A percentile compares a stretch with the other conserved stretches of the same genome.
These are phyloP conservation scores for Drosophila lutescens DNA, from an alignment of 2,888 invertebrate genomes.

Conservation along the genomic window DNA sequence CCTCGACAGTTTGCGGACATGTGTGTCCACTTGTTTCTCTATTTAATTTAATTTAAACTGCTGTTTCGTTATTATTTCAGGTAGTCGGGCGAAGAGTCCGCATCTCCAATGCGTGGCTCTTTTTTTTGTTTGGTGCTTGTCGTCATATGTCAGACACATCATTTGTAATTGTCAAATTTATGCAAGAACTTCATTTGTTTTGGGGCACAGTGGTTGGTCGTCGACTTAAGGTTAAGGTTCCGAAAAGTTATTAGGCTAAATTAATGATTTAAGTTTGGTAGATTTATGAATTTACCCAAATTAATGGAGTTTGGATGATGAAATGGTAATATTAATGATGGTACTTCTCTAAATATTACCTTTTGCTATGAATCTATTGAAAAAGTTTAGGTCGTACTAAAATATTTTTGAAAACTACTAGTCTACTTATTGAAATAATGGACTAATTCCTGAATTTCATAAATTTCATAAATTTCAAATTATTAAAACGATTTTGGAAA, in stretches of 20 bases:
- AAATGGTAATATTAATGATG: not conserved
- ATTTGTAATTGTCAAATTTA: conserved; percentile 69
- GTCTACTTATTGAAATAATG: no score
- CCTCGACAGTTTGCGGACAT: conserved; percentile 21
- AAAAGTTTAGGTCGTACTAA: no score
- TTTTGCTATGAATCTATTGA: not conserved
- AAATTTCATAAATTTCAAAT: no score
- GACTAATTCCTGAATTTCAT: no score
- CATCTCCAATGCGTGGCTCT: conserved; percentile 24
- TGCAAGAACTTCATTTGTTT: conserved; percentile 55
- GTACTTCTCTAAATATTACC: not conserved
- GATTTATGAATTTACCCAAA: not conserved
- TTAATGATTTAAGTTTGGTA: conserved; percentile 8
- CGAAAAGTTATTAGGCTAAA: conserved; percentile 10
- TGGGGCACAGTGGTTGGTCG: conserved; percentile 33
- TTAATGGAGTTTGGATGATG: conserved; percentile 2
- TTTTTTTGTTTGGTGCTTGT: conserved; percentile 21
- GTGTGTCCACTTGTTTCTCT: conserved; percentile 32
- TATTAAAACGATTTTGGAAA: no score
- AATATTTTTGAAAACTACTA: no score
- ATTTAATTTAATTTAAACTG: conserved; percentile 33
- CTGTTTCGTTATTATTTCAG: conserved; percentile 37
- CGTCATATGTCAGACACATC: conserved; percentile 54
- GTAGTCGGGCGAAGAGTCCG: conserved; percentile 24
- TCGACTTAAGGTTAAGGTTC: conserved; percentile 16